Percentiles rank a stretch among this genome's conserved stretches.
Evolutionary conservation across 2,113 vertebrate species (phyloP).

Genomic region (Naja naja): DNA sequence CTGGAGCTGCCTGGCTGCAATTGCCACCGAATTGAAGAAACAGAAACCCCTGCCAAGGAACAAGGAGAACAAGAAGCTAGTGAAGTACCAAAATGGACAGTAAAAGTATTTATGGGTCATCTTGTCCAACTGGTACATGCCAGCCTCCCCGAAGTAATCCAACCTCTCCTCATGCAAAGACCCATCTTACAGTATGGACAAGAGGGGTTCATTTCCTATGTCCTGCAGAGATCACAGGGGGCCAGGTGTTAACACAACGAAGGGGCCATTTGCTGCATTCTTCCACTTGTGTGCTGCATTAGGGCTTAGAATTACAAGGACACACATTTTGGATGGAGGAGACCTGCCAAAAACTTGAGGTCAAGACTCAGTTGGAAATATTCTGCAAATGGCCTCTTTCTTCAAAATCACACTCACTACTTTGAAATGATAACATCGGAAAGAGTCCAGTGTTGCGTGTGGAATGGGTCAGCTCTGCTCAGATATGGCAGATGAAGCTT

Average conservation of each 20-base stretch:
- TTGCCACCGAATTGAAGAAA: slow-evolving; percentile 93
- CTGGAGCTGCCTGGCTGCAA: slow-evolving; percentile 84
- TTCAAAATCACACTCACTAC: not conserved
- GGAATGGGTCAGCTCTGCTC: not conserved
- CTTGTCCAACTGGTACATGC: accelerated
- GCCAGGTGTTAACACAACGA: not conserved
- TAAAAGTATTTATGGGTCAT: not conserved
- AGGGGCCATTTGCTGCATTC: not conserved
- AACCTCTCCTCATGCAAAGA: not conserved
- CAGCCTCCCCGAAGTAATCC: no score
- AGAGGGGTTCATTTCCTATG: not conserved
- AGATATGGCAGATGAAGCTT: not conserved
- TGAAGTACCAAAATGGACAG: accelerated
- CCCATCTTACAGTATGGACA: not conserved
- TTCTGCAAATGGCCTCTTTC: not conserved
- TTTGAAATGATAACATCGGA: not conserved
- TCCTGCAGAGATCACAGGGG: not conserved
- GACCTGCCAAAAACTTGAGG: not conserved
- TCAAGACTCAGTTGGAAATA: not conserved
- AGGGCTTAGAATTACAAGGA: not conserved
- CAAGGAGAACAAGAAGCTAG: not conserved
- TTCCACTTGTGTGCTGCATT: not conserved
- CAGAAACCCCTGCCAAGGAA: slow-evolving; percentile 81
- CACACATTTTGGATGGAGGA: not conserved
- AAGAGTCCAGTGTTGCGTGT: no score